A percentile compares a stretch with the other conserved stretches of the same genome.
These are phyloP conservation scores for Brachionus asplanchnoidis DNA, from an alignment of 1,140 invertebrate genomes.

Conservation along the genomic window DNA sequence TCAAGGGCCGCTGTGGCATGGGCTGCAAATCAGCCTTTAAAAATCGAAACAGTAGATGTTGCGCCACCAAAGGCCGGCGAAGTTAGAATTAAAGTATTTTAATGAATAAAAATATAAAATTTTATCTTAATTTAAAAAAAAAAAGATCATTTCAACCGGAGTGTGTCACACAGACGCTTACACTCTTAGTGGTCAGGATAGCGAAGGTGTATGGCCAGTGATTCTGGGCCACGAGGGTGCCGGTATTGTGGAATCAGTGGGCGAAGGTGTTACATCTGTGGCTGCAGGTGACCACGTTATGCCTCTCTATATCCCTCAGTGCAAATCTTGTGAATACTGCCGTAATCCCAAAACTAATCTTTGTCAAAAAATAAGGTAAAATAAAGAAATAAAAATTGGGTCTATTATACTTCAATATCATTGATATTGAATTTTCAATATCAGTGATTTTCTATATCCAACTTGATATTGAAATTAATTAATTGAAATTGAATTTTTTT, in stretches of 20 bases:
- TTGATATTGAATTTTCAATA: too few relatives aligned
- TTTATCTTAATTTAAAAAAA: neutral
- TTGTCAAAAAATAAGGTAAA: slow-evolving; percentile 67
- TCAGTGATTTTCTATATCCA: too few relatives aligned
- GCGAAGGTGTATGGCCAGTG: slow-evolving; percentile 87
- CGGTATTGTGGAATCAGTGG: slow-evolving; percentile 90
- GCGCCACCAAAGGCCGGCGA: slow-evolving; percentile 78
- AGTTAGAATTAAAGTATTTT: slow-evolving; percentile 57
- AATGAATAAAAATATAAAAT: neutral
- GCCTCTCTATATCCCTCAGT: slow-evolving; percentile 92
- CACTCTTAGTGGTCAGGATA: slow-evolving; percentile 81
- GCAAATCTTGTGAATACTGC: slow-evolving; percentile 92
- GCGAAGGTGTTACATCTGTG: slow-evolving; percentile 82
- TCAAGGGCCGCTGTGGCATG: slow-evolving; percentile 57
- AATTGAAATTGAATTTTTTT: too few relatives aligned
- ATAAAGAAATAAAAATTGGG: too few relatives aligned
- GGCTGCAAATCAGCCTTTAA: slow-evolving; percentile 66
- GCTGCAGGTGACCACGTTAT: slow-evolving; percentile 87
- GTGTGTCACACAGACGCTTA: slow-evolving; percentile 98
- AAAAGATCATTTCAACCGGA: slow-evolving; percentile 62
- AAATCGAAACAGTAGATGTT: slow-evolving; percentile 84
- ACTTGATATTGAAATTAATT: too few relatives aligned
- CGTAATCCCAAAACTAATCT: slow-evolving; percentile 90
- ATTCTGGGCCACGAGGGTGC: slow-evolving; percentile 71
- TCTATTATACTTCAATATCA: too few relatives aligned